Percentiles rank a stretch among this genome's conserved stretches.
Conservation (phyloP, 1,140 invertebrate species). For the Bombus sibiricus region DNA sequence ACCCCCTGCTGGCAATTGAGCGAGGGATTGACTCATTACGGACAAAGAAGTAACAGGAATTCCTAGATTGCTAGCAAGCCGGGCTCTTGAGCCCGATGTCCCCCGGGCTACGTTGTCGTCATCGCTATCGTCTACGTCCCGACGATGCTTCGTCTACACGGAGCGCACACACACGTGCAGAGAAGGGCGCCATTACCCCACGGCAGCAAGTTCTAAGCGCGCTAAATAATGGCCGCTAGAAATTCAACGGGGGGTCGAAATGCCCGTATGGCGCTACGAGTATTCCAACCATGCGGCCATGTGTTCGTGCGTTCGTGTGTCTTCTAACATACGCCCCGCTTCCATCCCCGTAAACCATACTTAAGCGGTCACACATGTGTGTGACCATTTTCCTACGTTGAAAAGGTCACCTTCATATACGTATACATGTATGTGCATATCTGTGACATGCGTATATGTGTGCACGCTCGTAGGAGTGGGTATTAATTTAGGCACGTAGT, state of each 20-base stretch:
- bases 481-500: constrained; percentile 79
- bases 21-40: constrained; percentile 69
- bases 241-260: constrained; percentile 73
- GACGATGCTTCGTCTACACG: constrained; percentile 46
- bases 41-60: constrained; percentile 71
- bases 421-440: neutral
- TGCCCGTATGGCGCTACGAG: constrained; percentile 66
- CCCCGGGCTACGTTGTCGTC: constrained; percentile 44
- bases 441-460: neutral
- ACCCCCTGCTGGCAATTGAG: constrained; percentile 61
- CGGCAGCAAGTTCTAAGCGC: constrained; percentile 78
- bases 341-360: constrained; percentile 53
- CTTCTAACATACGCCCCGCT: constrained; percentile 51
- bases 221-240: constrained; percentile 81
- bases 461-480: constrained; percentile 59
- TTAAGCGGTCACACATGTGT: constrained; percentile 27
- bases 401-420: constrained; percentile 16
- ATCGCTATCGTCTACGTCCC: constrained; percentile 41
- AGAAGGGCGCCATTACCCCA: constrained; percentile 69
- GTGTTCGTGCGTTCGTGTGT: constrained; percentile 38
- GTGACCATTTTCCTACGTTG: neutral
- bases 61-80: constrained; percentile 66
- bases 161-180: constrained; percentile 25
- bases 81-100: constrained; percentile 31
- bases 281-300: constrained; percentile 47